A percentile compares a stretch with the other conserved stretches of the same genome.
Evolutionary conservation across 2,113 vertebrate species (phyloP).

Genomic region (Hippocampus barbouri): DNA sequence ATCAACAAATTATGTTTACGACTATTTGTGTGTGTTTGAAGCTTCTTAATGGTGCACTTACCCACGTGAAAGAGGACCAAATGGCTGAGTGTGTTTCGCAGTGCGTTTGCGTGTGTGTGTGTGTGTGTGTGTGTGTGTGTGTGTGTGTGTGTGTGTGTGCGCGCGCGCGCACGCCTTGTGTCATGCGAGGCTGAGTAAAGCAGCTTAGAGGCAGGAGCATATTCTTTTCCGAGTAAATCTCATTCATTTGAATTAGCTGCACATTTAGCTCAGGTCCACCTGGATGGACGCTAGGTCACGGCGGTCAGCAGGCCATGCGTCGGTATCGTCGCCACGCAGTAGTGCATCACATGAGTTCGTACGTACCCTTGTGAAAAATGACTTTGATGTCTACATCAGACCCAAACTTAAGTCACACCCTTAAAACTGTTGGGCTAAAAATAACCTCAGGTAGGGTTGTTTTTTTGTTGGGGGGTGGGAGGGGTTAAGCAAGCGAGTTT

Average conservation of each 20-base stretch:
- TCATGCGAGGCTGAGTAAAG: constrained; percentile 48
- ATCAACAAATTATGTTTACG: not conserved
- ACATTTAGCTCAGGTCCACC: constrained; percentile 65
- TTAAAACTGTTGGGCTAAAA: too few relatives aligned
- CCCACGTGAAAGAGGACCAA: constrained; percentile 40
- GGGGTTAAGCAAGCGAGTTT: too few relatives aligned
- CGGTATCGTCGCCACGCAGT: constrained; percentile 22
- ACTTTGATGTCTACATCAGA: too few relatives aligned
- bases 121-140: constrained; percentile 1
- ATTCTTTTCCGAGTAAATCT: constrained; percentile 70
- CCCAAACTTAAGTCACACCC: too few relatives aligned
- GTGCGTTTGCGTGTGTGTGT: constrained; percentile 3
- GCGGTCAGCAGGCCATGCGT: constrained; percentile 43
- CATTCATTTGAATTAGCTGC: constrained; percentile 73
- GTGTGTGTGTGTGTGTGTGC: constrained; percentile 6
- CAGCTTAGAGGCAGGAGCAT: constrained; percentile 60
- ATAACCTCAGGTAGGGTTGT: too few relatives aligned
- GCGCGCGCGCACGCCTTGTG: constrained; percentile 12
- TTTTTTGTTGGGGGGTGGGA: too few relatives aligned
- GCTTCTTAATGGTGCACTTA: constrained; percentile 39
- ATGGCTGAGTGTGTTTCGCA: not conserved
- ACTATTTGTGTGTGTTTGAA: constrained; percentile 18
- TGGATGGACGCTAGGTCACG: constrained; percentile 48
- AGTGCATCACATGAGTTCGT: not conserved
- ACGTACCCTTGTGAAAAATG: not conserved